phyloP scores from a whole-genome alignment of 1,140 invertebrate species.

The Cydia amplana region DNA sequence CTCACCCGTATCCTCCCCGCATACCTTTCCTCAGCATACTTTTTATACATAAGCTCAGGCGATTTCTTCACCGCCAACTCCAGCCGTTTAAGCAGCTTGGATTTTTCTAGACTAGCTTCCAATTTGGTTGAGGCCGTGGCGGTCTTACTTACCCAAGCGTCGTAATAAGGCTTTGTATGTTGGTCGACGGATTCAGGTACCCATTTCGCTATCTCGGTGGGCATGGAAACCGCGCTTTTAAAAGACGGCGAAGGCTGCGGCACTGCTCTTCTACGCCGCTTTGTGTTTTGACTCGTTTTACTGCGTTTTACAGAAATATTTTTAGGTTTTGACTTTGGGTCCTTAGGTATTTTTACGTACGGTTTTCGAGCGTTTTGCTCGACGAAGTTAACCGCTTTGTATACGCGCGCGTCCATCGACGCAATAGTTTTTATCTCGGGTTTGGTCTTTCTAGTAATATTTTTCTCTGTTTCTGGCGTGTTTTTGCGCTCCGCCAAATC shows the following conservation, averaged over 20 bases:
- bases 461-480: neutral
- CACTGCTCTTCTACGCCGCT: conserved; percentile 33
- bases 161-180: conserved; percentile 64
- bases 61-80: conserved; percentile 33
- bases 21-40: conserved; percentile 54
- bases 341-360: conserved; percentile 52
- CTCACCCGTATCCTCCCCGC: conserved; percentile 57
- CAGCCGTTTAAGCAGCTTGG: conserved; percentile 38
- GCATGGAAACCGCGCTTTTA: conserved; percentile 37
- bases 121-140: conserved; percentile 3
- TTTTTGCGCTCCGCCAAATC: neutral
- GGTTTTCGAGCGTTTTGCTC: conserved; percentile 44
- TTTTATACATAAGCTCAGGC: conserved; percentile 49
- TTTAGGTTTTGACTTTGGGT: too few relatives aligned
- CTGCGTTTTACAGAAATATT: neutral
- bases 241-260: conserved; percentile 40
- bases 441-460: conserved; percentile 25
- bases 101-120: conserved; percentile 40
- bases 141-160: conserved; percentile 59
- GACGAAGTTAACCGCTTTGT: conserved; percentile 54
- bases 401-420: conserved; percentile 42
- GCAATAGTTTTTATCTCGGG: conserved; percentile 52
- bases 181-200: conserved; percentile 46
- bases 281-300: conserved; percentile 25
- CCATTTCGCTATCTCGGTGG: conserved; percentile 64